Base-by-base conservation (phyloP, 2,797 vertebrate species). In the Gobio occitaniae region DNA sequence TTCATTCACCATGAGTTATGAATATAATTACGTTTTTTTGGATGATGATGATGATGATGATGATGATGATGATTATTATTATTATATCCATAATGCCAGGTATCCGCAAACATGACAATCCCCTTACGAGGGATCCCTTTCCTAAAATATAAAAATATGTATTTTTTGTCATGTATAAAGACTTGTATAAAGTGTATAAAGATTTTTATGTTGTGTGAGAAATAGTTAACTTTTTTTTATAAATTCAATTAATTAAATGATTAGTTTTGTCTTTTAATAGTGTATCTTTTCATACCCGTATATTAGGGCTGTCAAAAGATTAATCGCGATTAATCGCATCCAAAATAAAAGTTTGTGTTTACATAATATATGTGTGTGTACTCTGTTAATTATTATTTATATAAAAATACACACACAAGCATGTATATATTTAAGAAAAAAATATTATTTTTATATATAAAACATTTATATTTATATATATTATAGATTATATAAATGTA, bases 241-340 rank as follows among this genome's bases (percentile, higher is more conserved):
- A 29, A 63, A 63, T 11, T 63, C 2, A 65, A 0, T 56, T 21
- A 9, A 21, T 59, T n/a, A 25, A 12, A 25, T 2, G 0, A 61
- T 32, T 16, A 65, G 6, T n/a, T 65, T 13, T 63, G 61, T 63
- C n/a, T 38, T 70, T 82, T 86, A 78, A 44, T 82, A 59, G 56
- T 59, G 3, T 12, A 12, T 12, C 3, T 25, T 61, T 54, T 16
- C 5, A 1, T 4, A 4, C 47, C 47, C 47, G 2, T 36, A 16
- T 50, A 50, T 50, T 50, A 25, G 25, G 25, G 25, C 25, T 25
- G 25, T 25, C 25, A 25, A 25, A 25, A 25, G 25, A 25, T 25
- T 25, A 25, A 25, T 25, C 25, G 25, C 25, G 25, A 25, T 25
- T 25, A 25, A 25, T 25, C 25, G 25, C 25, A 25, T 25, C 25